Evolutionary conservation across 1,140 invertebrate genomes (phyloP).

Genomic region (Psilanteris sp.): DNA sequence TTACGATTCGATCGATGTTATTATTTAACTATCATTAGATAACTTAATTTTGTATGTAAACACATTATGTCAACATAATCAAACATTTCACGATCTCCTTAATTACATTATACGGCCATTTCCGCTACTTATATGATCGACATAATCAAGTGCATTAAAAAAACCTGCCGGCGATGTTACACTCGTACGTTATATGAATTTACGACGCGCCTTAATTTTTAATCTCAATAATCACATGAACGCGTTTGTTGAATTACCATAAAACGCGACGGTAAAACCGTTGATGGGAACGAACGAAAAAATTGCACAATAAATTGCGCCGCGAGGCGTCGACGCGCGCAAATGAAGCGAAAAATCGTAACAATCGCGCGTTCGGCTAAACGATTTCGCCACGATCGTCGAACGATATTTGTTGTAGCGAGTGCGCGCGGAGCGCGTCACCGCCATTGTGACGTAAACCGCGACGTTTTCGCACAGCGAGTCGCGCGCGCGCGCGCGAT

Average conservation of each 20-base stretch:
- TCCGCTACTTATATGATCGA: conserved; percentile 44
- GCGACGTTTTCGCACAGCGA: conserved; percentile 10
- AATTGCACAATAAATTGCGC: too few species aligned
- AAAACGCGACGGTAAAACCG: conserved; percentile 27
- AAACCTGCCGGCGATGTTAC: conserved; percentile 28
- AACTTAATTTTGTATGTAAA: conserved; percentile 42
- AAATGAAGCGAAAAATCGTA: too few species aligned
- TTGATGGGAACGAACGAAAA: conserved; percentile 20
- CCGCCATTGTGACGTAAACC: conserved; percentile 39
- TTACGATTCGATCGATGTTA: conserved; percentile 27
- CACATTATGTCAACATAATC: conserved; percentile 22
- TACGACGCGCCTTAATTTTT: conserved; percentile 41
- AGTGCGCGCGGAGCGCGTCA: too few species aligned
- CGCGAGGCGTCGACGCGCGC: too few species aligned
- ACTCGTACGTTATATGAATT: conserved; percentile 37
- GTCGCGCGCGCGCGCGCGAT: conserved; percentile 7
- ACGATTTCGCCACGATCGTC: too few species aligned
- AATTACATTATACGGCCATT: conserved; percentile 48
- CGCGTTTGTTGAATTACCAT: conserved; percentile 40
- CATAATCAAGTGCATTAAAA: conserved; percentile 48
- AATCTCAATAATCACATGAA: conserved; percentile 35
- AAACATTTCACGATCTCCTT: conserved; percentile 37
- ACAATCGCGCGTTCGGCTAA: too few species aligned
- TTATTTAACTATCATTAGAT: conserved; percentile 26
- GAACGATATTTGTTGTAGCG: too few species aligned